phyloP scores from a whole-genome alignment of 2,888 invertebrate genomes.

The Scaeva pyrastri region DNA sequence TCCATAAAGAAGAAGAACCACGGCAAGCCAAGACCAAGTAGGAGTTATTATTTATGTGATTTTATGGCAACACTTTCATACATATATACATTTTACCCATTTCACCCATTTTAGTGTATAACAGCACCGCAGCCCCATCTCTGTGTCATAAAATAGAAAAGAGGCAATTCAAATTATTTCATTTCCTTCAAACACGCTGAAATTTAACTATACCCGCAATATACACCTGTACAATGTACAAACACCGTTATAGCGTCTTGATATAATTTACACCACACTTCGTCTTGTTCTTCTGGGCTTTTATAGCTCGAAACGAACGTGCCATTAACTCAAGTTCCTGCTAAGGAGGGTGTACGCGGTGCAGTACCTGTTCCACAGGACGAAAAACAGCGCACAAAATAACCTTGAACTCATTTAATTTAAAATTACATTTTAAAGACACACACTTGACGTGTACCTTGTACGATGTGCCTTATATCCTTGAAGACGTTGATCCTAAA shows the following conservation, averaged over 20 bases:
- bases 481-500: constrained; percentile 35
- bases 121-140: not conserved
- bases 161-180: constrained; percentile 35
- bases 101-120: not conserved
- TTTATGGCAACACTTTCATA: constrained; percentile 28
- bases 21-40: not conserved
- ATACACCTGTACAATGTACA: no score
- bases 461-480: constrained; percentile 4
- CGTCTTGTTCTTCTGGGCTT: not conserved
- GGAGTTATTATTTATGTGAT: constrained; percentile 31
- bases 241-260: not conserved
- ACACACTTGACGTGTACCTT: constrained; percentile 15
- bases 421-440: constrained; percentile 51
- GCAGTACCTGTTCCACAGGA: not conserved
- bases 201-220: not conserved
- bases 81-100: constrained; percentile 13
- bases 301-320: not conserved
- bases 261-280: not conserved
- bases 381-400: constrained; percentile 16
- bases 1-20: not conserved
- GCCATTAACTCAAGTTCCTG: constrained; percentile 35
- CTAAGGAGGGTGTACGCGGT: no score
- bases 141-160: constrained; percentile 1
- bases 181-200: constrained; percentile 16
- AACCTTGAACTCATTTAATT: constrained; percentile 59